Evolutionary conservation across 2,797 vertebrate species (phyloP), one percentile per base, ranked within the genome.

Genomic region (Phylloscopus collybita): DNA sequence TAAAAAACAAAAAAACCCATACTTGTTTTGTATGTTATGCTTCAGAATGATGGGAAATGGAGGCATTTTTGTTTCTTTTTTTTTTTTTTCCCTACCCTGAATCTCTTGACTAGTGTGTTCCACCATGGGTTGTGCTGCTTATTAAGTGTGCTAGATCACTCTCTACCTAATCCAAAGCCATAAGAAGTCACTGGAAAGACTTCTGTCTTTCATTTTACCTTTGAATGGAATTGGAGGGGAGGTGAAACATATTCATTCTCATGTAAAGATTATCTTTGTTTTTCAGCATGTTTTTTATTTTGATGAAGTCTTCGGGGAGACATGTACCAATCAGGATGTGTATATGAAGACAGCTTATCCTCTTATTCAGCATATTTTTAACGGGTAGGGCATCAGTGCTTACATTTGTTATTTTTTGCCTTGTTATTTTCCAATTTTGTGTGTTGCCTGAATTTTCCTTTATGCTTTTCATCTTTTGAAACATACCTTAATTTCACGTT

Each of bases 221-320:
- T 53, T 86, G 74, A 90, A 69, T 86, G 59, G 69, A 34, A 34
- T 17, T 84, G 64, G 70, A 95, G 42, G 57, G 67, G 49, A 97
- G 80, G 38, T 82, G 34, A 78, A 94, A 44, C 13, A 19, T 53
- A 45, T 80, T 79, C 57, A 49, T 93, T 84, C 95, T 96, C 83
- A 72, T 88, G 23, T 95, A 95, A 97, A 95, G 49, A 83, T 87
- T 54, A 44, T 92, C 66, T 97, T 97, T 97, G 78, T 98, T 96
- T 97, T 98, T 88, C 98, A 99, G 99, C 99, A 99, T 96, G 98
- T 97, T 89, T 99, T 99, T 98, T 98, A 98, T 97, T 99, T 99
- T 97, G 98, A 99, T 97, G 98, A 99, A 97, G 99, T 99, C 95
- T 99, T 99, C 96, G 98, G 98, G 85, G 98, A 99, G 90, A 94